Conservation (phyloP, 2,113 vertebrate species). For the Scalopus aquaticus region DNA sequence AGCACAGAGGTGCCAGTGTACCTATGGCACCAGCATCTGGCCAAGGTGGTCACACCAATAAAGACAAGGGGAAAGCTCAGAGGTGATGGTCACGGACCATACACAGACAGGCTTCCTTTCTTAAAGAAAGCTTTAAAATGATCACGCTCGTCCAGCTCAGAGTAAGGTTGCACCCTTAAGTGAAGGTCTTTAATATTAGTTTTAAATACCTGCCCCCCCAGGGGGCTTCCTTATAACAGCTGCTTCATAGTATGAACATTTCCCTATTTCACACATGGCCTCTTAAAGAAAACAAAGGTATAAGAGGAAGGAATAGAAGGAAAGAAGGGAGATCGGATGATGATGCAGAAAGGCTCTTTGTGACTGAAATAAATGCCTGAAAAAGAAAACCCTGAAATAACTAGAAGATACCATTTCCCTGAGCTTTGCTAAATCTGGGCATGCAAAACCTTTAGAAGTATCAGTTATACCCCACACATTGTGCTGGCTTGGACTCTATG, state of each 20-base stretch:
- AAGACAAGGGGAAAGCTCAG: background rate
- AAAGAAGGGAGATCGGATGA: background rate
- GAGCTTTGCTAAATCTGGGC: background rate
- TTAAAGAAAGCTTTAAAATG: background rate
- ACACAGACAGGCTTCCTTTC: background rate
- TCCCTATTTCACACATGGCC: background rate
- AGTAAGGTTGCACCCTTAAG: background rate
- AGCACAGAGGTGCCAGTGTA: fast-evolving
- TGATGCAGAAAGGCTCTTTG: slow-evolving; percentile 14
- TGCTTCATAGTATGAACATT: background rate
- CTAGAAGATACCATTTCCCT: slow-evolving; percentile 21
- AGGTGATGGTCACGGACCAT: background rate
- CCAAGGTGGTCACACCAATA: background rate
- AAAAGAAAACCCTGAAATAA: background rate
- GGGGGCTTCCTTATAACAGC: background rate
- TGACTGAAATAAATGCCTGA: slow-evolving; percentile 25
- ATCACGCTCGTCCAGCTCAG: background rate
- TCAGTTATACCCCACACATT: background rate
- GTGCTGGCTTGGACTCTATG: slow-evolving; percentile 1
- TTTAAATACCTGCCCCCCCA: background rate
- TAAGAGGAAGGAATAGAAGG: background rate
- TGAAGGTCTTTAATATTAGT: background rate
- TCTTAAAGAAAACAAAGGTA: background rate
- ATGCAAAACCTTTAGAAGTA: background rate
- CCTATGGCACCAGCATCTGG: background rate